phyloP scores from a whole-genome alignment of 2,797 vertebrate species.

The Cyclopterus lumpus region DNA sequence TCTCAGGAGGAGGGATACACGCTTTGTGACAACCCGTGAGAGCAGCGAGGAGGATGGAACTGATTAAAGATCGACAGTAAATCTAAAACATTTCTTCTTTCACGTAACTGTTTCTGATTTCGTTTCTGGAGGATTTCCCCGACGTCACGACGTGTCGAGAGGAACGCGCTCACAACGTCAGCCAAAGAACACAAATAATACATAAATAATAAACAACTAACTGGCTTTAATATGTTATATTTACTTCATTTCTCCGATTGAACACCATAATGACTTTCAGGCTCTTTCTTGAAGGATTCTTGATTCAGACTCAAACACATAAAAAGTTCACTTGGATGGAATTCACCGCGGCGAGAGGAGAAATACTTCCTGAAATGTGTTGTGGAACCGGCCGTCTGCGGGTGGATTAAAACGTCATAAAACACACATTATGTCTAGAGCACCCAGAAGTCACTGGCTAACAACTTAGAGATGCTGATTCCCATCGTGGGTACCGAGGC shows the following conservation, averaged over 20 bases:
- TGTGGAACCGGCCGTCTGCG: neutral
- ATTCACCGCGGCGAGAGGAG: neutral
- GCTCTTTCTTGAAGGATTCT: constrained; percentile 22
- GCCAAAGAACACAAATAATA: neutral
- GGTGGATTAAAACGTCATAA: neutral
- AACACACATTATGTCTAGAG: neutral
- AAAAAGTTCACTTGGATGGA: constrained; percentile 34
- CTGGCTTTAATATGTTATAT: too few relatives aligned
- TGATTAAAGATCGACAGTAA: constrained; percentile 22
- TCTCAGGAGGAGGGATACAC: neutral
- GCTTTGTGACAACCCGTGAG: constrained; percentile 23
- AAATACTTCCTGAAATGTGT: neutral
- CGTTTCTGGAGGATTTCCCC: neutral
- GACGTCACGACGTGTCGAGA: neutral
- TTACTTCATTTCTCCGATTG: too few relatives aligned
- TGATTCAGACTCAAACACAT: constrained; percentile 37
- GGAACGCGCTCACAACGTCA: neutral
- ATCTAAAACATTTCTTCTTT: constrained; percentile 8
- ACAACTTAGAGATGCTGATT: neutral
- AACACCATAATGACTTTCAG: too few relatives aligned
- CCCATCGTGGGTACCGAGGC: neutral
- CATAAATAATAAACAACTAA: too few relatives aligned
- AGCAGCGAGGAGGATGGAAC: constrained; percentile 22
- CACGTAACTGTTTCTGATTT: constrained; percentile 14
- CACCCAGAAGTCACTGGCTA: neutral